phyloP scores from a whole-genome alignment of 30 jellyfish, hydroid and myxozoan genomes.

The Mastigias papua region DNA sequence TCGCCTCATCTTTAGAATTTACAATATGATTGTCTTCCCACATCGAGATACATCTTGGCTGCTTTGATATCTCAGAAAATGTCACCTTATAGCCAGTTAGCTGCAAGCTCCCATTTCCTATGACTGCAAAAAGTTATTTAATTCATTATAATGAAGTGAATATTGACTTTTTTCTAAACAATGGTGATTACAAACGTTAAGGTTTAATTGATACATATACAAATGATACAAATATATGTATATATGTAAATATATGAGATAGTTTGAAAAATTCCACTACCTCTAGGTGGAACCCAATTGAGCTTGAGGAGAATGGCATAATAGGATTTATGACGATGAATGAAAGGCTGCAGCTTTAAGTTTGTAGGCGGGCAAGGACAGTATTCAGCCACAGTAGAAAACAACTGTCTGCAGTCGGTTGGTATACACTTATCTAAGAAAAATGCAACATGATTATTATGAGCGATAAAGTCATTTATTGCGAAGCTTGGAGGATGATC shows the following conservation, averaged over 20 bases:
- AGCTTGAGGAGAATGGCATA: slow-evolving; percentile 46
- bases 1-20: background rate
- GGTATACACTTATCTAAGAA: slow-evolving; percentile 26
- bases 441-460: background rate
- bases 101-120: background rate
- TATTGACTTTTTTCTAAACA: too few relatives aligned
- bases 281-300: slow-evolving; percentile 30
- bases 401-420: slow-evolving; percentile 14
- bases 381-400: slow-evolving; percentile 20
- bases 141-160: too few relatives aligned
- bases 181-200: too few relatives aligned
- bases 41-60: background rate
- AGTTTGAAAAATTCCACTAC: too few relatives aligned
- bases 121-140: background rate
- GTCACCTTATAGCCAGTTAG: background rate
- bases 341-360: slow-evolving; percentile 13
- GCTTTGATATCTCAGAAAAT: background rate
- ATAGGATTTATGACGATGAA: slow-evolving; percentile 19
- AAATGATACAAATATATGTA: too few relatives aligned
- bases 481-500: too few relatives aligned
- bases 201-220: too few relatives aligned
- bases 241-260: too few relatives aligned
- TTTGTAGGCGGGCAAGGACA: slow-evolving; percentile 72
- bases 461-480: background rate
- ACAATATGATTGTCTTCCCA: slow-evolving; percentile 1